Evolutionary conservation across 37 sponge, comb jelly and placozoan species (phyloP), one percentile per base, ranked within the genome.

Genomic region (Ianthella basta): DNA sequence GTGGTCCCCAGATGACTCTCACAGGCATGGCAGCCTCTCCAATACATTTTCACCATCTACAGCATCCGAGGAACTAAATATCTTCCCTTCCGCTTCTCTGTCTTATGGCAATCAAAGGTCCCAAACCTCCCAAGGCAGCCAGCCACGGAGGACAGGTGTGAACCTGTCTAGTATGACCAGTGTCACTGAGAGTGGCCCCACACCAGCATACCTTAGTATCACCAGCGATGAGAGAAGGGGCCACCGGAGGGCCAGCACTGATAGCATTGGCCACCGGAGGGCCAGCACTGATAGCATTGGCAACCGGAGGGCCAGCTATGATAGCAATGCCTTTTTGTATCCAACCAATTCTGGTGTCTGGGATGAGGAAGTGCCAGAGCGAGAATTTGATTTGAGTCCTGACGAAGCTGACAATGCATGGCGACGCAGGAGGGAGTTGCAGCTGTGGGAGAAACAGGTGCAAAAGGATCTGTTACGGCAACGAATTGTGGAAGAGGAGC

Each of bases 11-110:
- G 37, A 75, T 40, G 54, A 75, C 0, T 1, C 44, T 14, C 0
- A 1, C 13, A 1, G 54, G 39, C 78, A 1, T 19, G 53, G 37
- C 23, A 75, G 37, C 53, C n/a, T 41, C 0, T 36, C 78, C 21
- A 44, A 44, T 44, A 44, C 50, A 44, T 44, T 44, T 44, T 44
- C 50, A 44, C n/a, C 20, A 24, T 21, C 37, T n/a, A 39, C 78
- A 15, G 44, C 38, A 75, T 40, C 44, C 4, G 24, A 75, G 12
- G 54, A 75, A 23, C n/a, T 53, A 24, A 40, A 53, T 50, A 41
- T 75, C 18, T 75, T 75, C 40, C 78, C 78, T 23, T 75, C 78
- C 5, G 78, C 78, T 16, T 75, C 78, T 13, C 54, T 75, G 21
- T 75, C 78, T 6, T 13, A 8, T 40, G 78, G 78, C 2, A 44